Conservation (phyloP, 2,888 invertebrate species). For the Timema podura region DNA sequence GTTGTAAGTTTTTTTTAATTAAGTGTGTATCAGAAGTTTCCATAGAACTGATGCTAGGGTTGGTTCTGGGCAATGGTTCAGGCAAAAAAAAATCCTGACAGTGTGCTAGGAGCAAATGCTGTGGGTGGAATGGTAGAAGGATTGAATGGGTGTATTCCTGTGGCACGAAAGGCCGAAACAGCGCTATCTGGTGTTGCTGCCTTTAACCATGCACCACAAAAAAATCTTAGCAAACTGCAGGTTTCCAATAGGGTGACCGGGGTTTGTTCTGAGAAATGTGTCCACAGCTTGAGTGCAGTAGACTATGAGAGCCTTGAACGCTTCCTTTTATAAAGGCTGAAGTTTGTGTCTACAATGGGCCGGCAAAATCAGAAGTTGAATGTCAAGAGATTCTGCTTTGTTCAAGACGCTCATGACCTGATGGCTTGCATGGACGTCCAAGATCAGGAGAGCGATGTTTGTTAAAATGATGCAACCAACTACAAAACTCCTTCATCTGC, state of each 20-base stretch:
- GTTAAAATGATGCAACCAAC: constrained; percentile 2
- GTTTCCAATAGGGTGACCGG: background rate
- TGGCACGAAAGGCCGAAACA: background rate
- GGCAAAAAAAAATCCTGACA: background rate
- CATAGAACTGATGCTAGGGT: background rate
- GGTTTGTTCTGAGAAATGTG: background rate
- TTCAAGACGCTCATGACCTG: background rate
- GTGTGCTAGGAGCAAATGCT: constrained; percentile 6
- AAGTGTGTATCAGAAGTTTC: background rate
- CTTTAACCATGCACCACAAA: no score
- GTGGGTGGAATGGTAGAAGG: background rate
- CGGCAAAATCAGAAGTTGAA: background rate
- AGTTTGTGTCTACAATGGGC: background rate
- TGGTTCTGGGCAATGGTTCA: background rate
- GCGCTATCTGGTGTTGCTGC: no score
- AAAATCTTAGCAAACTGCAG: background rate
- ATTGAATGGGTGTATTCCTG: background rate
- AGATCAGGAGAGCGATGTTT: background rate
- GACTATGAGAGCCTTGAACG: background rate
- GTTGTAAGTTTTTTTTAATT: background rate
- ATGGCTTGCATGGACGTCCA: background rate
- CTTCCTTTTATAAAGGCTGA: background rate
- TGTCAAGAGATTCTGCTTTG: background rate
- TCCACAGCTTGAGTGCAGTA: background rate
- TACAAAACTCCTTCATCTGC: background rate